Base-by-base conservation (phyloP, 2,797 vertebrate species). In the Cynodonichthys magdalenae region DNA sequence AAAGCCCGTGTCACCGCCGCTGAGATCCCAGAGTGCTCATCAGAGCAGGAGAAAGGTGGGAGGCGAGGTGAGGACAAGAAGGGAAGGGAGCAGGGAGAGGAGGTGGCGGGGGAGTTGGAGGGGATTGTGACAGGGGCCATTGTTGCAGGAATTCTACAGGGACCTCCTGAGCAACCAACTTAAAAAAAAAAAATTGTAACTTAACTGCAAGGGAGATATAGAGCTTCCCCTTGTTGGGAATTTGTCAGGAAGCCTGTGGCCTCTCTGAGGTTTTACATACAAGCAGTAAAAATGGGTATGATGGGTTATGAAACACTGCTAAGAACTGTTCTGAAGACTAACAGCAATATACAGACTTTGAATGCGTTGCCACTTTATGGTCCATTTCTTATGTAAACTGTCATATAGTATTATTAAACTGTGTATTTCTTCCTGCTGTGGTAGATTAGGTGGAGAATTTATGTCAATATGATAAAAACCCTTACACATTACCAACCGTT, bases 1-100 rank as follows among this genome's bases (percentile, higher is more conserved):
- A 89, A 84, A 88, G 49, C 68, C 67, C 45, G 68, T 82, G 82
- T 83, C 83, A 69, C 63, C 50, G 69, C 75, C 65, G 67, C 76
- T 49, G 63, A 85, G 60, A 74, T 89, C 85, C 87, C 84, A 57
- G 66, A 80, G 77, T 69, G 63, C 76, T 87, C 85, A 77, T 88
- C 81, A 84, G 77, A 79, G 71, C 57, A 61, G 72, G 61, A 67
- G 62, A 59, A 72, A 71, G 53, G 66, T 36, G 69, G 20, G 53
- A 42, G 31, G 45, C 28, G 28, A 49, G 69, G 72, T 15, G 60
- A 71, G 60, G 74, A 51, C 50, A 45, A 50, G 39, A 29, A 45
- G 62, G 24, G 1, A 15, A 34, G 46, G 41, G 64, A 61, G 54
- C 4, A 14, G 36, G 20, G 69, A 28, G 10, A 47, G 77, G 63